Evolutionary conservation across 2,797 vertebrate species (phyloP), one percentile per base, ranked within the genome.

Genomic region (Spinus olivaceus): DNA sequence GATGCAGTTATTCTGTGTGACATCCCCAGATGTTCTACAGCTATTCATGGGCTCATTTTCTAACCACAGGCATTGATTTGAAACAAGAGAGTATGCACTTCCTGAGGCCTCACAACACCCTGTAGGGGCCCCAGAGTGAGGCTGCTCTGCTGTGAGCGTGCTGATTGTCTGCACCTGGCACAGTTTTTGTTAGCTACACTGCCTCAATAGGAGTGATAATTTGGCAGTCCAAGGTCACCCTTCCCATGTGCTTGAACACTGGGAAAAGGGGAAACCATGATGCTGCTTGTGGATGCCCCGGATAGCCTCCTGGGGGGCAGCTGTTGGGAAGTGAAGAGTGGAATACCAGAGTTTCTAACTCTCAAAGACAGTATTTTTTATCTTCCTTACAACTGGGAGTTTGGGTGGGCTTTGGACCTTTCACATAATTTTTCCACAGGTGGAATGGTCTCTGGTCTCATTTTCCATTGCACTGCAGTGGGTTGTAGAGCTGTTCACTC

Each of bases 101-200:
- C 32, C 61, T 88, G 70, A 32, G 39, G 54, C 80, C 35, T 63
- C 54, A 44, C 35, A 57, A 81, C 47, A 60, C 13, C 25, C 41
- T n/a, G 5, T 18, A 27, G 0, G 2, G 24, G 50, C 30, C 41
- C 56, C 21, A 28, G 32, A 24, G 30, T 0, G 2, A 65, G n/a
- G 30, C 2, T 61, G 27, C 15, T 56, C 23, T 81, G 61, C 24
- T 69, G 1, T 24, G 27, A 47, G 10, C 0, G 0, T 32, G 35
- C 27, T 69, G 30, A 17, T 35, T 28, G 20, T n/a, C 60, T 35
- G 18, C 1, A 13, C 18, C 15, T 44, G n/a, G 30, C 10, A 28
- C 14, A 49, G 13, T 13, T 22, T 44, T 0, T 9, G 23, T 22
- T 63, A 37, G 13, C 23, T 77, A 49, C 24, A 15, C 8, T 57